Percentiles rank a stretch among this genome's conserved stretches.
phyloP scores from a whole-genome alignment of 1,140 invertebrate genomes.

The Wasmannia auropunctata region DNA sequence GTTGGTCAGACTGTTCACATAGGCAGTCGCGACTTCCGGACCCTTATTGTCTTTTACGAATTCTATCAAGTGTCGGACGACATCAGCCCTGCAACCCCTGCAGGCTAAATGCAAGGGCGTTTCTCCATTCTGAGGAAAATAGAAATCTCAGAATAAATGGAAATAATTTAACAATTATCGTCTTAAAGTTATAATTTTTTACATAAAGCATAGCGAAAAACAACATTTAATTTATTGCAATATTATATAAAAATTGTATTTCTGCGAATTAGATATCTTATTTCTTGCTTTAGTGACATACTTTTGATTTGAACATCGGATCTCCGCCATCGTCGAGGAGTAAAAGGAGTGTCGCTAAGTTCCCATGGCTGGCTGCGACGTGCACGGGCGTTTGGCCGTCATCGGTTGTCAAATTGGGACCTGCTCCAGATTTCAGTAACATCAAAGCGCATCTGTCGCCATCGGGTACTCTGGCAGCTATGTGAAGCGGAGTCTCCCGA shows the following conservation, averaged over 20 bases:
- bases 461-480: conserved; percentile 96
- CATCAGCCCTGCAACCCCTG: conserved; percentile 93
- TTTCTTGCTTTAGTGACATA: conserved; percentile 78
- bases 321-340: conserved; percentile 96
- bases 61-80: conserved; percentile 93
- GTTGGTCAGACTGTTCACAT: too few species aligned
- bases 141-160: too few species aligned
- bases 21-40: too few species aligned
- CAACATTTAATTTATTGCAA: not conserved
- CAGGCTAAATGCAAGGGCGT: conserved; percentile 97
- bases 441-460: conserved; percentile 98
- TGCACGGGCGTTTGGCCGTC: conserved; percentile 98
- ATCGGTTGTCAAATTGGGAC: conserved; percentile 96
- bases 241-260: not conserved
- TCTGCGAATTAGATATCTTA: not conserved
- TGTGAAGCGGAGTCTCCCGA: too few species aligned
- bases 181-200: not conserved
- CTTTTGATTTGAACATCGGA: conserved; percentile 95
- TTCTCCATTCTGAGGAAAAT: conserved; percentile 93
- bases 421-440: conserved; percentile 98
- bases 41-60: conserved; percentile 93
- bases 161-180: not conserved
- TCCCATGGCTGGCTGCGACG: conserved; percentile 95
- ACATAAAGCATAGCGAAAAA: not conserved
- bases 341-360: conserved; percentile 93